phyloP scores from a whole-genome alignment of 2,113 vertebrate species.

The Morone saxatilis region DNA sequence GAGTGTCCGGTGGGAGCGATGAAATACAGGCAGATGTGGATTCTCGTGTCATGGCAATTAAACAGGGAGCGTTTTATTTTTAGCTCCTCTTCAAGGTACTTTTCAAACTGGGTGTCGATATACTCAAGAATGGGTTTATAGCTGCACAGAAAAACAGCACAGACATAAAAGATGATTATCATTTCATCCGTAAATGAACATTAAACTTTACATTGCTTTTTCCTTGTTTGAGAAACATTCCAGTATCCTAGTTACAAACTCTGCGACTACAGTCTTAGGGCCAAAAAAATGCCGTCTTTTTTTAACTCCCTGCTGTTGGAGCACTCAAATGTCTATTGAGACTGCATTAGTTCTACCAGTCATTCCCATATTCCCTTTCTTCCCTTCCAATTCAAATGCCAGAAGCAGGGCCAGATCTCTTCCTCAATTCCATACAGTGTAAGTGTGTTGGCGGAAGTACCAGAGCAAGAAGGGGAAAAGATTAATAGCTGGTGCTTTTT shows the following conservation, averaged over 20 bases:
- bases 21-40: conserved; percentile 97
- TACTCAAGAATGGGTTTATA: conserved; percentile 97
- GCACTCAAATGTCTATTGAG: conserved; percentile 45
- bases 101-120: conserved; percentile 96
- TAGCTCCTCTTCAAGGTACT: conserved; percentile 95
- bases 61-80: conserved; percentile 95
- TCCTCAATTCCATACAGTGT: conserved; percentile 10
- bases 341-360: conserved; percentile 59
- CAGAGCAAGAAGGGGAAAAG: conserved; percentile 3
- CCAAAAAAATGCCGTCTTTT: conserved; percentile 44
- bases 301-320: conserved; percentile 47
- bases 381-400: conserved; percentile 34
- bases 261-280: neutral
- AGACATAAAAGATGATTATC: neutral
- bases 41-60: conserved; percentile 93
- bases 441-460: conserved; percentile 31
- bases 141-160: conserved; percentile 85
- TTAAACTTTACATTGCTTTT: neutral
- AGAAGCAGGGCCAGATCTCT: conserved; percentile 26
- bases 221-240: conserved; percentile 21
- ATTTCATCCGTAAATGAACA: neutral
- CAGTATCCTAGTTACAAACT: conserved; percentile 45
- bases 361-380: conserved; percentile 46
- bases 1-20: conserved; percentile 96
- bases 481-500: conserved; percentile 22